Percentiles rank a stretch among this genome's conserved stretches.
Conservation (phyloP, 2,888 invertebrate genomes). For the Stenolophus ochropezus region DNA sequence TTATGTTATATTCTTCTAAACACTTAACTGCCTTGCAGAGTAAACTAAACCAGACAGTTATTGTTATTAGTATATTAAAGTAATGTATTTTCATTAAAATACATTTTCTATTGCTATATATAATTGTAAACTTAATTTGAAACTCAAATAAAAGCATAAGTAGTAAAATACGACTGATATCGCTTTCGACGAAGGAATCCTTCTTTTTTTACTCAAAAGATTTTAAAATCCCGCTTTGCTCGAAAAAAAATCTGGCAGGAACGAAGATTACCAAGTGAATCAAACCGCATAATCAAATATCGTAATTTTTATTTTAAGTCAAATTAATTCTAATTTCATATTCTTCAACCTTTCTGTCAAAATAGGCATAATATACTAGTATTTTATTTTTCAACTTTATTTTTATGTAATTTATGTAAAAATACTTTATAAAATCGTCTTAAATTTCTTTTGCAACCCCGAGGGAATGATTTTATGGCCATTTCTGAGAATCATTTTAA, state of each 20-base stretch:
- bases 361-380: too few species aligned
- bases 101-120: neutral
- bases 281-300: too few species aligned
- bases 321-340: too few species aligned
- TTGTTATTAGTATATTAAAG: neutral
- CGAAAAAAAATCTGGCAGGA: neutral
- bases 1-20: neutral
- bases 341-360: too few species aligned
- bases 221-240: neutral
- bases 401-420: too few species aligned
- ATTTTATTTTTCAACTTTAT: too few species aligned
- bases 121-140: neutral
- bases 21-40: neutral
- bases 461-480: too few species aligned
- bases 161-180: neutral
- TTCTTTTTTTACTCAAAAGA: neutral
- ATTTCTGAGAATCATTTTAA: too few species aligned
- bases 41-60: conserved; percentile 5
- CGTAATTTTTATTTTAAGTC: too few species aligned
- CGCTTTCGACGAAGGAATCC: neutral
- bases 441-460: too few species aligned
- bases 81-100: neutral
- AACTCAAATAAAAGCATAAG: neutral
- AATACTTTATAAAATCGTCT: too few species aligned
- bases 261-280: too few species aligned